Evolutionary conservation across 1,140 invertebrate genomes (phyloP), one percentile per base, ranked within the genome.

Genomic region (Drosophila santomea): DNA sequence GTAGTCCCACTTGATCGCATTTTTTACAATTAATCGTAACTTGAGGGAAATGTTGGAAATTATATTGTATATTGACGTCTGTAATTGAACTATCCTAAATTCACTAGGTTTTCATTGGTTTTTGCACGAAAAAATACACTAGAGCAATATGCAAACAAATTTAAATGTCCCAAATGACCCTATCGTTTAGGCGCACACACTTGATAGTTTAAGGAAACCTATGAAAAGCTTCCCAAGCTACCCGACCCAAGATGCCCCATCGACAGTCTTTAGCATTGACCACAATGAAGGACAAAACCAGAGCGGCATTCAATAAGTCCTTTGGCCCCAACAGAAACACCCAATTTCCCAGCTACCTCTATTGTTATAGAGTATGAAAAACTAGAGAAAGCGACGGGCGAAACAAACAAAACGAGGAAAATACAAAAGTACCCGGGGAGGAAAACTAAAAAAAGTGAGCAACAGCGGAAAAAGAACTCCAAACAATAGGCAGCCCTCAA

Each of bases 401-500:
- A 61, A 73, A 55, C 50, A 74, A 64, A 48, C 61, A 77, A 77
- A 74, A 76, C 44, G 41, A 41, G 62, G 14, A 35, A 63, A 83
- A 63, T 55, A 58, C 67, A 78, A 68, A 61, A 60, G 59, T 68
- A 51, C 41, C 38, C 64, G 52, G 44, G 63, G 32, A 43, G 59
- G 32, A 78, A 50, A 54, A 71, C 55, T 28, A 66, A 56, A 48
- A 48, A 66, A 71, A 39, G 55, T 20, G 39, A 64, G 7, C 23
- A 58, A 54, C 50, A 15, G 56, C 35, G 32, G 47, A 45, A 50
- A 36, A 59, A 50, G 63, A 62, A 67, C 58, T 59, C 56, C 74
- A 72, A 75, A 88, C 82, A 83, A 72, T 61, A 60, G 75, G 59
- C 59, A 82, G 62, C 71, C 79, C 79, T 88, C 83, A 82, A 88